Evolutionary conservation across 2,113 vertebrate species (phyloP).

Genomic region (Bolborhynchus lineola): DNA sequence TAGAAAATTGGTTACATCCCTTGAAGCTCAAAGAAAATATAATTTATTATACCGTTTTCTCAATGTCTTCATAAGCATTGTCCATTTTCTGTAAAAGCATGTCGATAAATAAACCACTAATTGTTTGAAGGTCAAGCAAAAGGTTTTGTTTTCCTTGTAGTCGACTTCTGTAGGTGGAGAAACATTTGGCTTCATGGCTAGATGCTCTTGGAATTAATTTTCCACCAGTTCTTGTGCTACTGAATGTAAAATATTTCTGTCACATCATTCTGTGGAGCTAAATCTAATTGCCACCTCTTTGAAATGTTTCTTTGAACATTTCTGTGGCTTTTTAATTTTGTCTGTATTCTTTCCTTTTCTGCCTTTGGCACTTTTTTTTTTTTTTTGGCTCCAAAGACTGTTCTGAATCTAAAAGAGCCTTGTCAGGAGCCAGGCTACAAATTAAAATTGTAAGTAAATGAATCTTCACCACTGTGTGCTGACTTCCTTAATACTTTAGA

Average conservation of each 20-base stretch:
- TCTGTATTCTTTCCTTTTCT: slow-evolving; percentile 11
- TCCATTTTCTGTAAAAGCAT: slow-evolving; percentile 12
- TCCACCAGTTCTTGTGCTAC: slow-evolving; percentile 39
- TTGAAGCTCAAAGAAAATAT: neutral
- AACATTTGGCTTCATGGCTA: slow-evolving; percentile 43
- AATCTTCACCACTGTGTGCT: neutral
- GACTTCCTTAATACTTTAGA: neutral
- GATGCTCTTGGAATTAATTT: slow-evolving; percentile 49
- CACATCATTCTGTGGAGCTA: slow-evolving; percentile 31
- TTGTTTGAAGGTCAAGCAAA: slow-evolving; percentile 27
- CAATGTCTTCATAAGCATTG: slow-evolving; percentile 11
- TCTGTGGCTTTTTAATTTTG: slow-evolving; percentile 39
- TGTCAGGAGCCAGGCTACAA: neutral
- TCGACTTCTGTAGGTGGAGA: slow-evolving; percentile 52
- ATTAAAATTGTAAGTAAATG: neutral
- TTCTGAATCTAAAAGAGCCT: neutral
- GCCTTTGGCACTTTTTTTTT: neutral
- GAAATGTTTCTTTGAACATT: slow-evolving; percentile 29
- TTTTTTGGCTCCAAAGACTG: neutral
- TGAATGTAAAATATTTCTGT: slow-evolving; percentile 52
- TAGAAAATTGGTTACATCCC: slow-evolving; percentile 35
- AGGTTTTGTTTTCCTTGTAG: slow-evolving; percentile 39
- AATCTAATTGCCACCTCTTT: slow-evolving; percentile 66
- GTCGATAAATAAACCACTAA: slow-evolving; percentile 12
- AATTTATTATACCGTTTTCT: slow-evolving; percentile 4